Conservation (phyloP, 2,797 vertebrate genomes). For the Nannoperca australis region DNA sequence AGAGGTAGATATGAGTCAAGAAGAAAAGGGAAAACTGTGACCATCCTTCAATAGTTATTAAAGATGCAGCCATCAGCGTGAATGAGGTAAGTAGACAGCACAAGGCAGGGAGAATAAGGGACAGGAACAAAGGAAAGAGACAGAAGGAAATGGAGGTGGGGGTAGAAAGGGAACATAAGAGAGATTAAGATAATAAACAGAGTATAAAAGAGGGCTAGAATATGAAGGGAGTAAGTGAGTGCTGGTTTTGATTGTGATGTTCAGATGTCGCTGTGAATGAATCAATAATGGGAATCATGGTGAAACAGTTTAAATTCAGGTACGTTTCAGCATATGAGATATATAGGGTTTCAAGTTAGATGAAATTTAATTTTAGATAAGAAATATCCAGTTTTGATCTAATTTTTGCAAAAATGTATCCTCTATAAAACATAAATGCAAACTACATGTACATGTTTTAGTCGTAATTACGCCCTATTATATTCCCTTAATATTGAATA, state of each 20-base stretch:
- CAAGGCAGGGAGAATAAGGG: constrained; percentile 48
- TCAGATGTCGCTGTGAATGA: constrained; percentile 4
- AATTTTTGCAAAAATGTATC: neutral
- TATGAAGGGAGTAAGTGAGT: constrained; percentile 31
- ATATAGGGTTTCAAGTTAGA: neutral
- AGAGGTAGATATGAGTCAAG: constrained; percentile 73
- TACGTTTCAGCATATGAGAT: neutral
- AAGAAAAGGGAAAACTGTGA: constrained; percentile 67
- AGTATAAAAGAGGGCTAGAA: constrained; percentile 33
- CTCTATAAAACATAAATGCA: neutral
- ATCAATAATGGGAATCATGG: constrained; percentile 19
- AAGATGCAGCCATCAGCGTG: constrained; percentile 64
- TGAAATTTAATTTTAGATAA: neutral
- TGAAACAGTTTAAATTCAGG: neutral
- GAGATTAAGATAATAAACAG: constrained; percentile 48
- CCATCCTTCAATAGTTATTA: constrained; percentile 79
- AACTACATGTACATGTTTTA: neutral
- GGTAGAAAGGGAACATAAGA: constrained; percentile 50
- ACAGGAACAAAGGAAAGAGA: constrained; percentile 55
- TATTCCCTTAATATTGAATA: neutral
- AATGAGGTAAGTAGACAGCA: constrained; percentile 65
- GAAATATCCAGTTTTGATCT: neutral
- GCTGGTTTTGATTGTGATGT: constrained; percentile 21
- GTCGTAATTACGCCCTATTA: neutral
- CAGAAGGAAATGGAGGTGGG: constrained; percentile 44